Base-by-base conservation (phyloP, 1,140 invertebrate species). In the Camponotus floridanus region DNA sequence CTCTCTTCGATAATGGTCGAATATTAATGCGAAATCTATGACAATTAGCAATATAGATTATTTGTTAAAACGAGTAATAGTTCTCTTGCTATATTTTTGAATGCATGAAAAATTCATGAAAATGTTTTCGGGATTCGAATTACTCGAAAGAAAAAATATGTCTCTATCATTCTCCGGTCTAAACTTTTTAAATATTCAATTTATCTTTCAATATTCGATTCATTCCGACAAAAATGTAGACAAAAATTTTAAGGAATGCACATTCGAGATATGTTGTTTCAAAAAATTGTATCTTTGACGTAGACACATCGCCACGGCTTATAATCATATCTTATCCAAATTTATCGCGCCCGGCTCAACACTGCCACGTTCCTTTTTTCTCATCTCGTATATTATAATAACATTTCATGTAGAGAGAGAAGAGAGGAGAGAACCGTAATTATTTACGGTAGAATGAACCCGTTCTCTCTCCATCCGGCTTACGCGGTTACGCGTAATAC, bases 371-470 rank as follows among this genome's bases (percentile, higher is more conserved):
- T 33, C 15, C 2, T 42, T 64, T 21, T 33, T 62, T 65, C 33
- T 64, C 7, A 3, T 42, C 48, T 55, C 65, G n/a, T 71, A 57
- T 80, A 26, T 70, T 57, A 70, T 80, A 80, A 80, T 71, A 80
- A 80, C 59, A 39, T 57, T 80, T 55, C 39, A 45, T 15, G 39
- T 26, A 57, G 48, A 31, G 42, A 51, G 45, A 18, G 36, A 39
- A 70, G 39, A 65, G 39, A 59, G 21, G 65, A 21, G 18, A 51
- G 36, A 9, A 80, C 65, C 65, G 48, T 80, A 80, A 80, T 80
- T 80, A 80, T 80, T 80, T 71, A 71, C 21, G 65, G 65, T 71
- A 80, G 36, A 80, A 80, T 80, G 36, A 80, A 80, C 78, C 64
- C 36, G 76, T 68, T 70, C 65, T 65, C 42, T 39, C 36, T 26